Evolutionary conservation across 2,113 vertebrate genomes (phyloP), one percentile per base, ranked within the genome.

Genomic region (Sinocyclocheilus anshuiensis): DNA sequence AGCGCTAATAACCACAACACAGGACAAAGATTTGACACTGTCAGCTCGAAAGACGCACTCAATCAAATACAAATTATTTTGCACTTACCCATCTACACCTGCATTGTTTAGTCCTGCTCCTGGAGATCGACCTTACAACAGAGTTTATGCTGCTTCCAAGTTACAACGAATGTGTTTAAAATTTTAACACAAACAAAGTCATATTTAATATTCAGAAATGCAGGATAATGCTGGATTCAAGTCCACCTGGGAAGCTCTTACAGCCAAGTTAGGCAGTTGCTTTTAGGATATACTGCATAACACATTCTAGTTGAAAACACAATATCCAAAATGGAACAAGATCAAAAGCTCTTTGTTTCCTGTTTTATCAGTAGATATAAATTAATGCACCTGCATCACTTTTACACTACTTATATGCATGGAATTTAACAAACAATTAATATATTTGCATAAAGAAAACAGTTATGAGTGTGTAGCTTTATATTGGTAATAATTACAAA

Each of bases 1-100:
- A 94, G 92, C 81, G 94, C 95, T 96, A 93, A 79, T 89, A 89
- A 94, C 91, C 89, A 94, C 89, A 93, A 87, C 90, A 91, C 78
- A 91, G 87, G 86, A 91, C 88, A 93, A 65, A 29, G 39, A 76
- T 81, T 90, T 29, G 50, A 71, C 81, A 87, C 88, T 72, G 87
- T 86, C 87, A 89, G 7, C 55, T 57, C 0, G 65, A 42, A 42
- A 48, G 45, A 72, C 33, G 85, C 63, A 86, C 53, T 86, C 50
- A 63, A 57, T 59, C 69, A 10, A 61, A 76, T 55, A 18, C 1
- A 0, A 77, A 20, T 18, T 53, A 77, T 15, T 77, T 55, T 1
- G n/a, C 42, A 76, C 72, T 76, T 75, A 75, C 72, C 72, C 42
- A 75, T 75, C 42, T 75, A 48, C 42, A 77, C 16, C 50, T 33